Evolutionary conservation across 2,113 vertebrate genomes (phyloP), one percentile per base, ranked within the genome.

Genomic region (Corydoras sp.): DNA sequence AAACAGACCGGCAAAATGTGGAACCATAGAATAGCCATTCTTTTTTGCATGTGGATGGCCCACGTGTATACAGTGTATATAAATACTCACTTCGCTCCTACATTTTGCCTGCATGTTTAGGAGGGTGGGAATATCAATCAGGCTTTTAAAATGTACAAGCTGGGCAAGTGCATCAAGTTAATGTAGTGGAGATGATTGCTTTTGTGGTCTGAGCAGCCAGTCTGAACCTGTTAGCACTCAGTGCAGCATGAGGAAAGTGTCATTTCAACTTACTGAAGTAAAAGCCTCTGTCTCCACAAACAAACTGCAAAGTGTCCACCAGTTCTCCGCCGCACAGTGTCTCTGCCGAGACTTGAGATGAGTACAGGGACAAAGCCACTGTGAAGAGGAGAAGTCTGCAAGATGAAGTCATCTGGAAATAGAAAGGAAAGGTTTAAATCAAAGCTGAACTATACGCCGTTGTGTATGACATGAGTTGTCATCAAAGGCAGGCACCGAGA

Each of bases 271-370:
- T 89, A 94, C 93, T 92, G 87, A 94, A 92, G 75, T 94, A 92
- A 80, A 94, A 94, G 75, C 93, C 93, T 77, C 91, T 86, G 85
- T 92, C 91, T 78, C 91, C 90, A 3, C 93, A 94, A 78, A 94
- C 92, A 0, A 94, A 94, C 84, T 94, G 93, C 76, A 94, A 89
- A 4, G 93, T 92, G 83, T 93, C 93, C 79, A 94, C 93, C 81
- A 94, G 87, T 82, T 93, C 92, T 76, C 92, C 92, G 2, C 93
- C 93, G 0, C 93, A 94, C 50, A 94, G 88, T 13, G 92, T 94
- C 88, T 94, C 93, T 3, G 90, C 81, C 11, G 87, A 85, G 65
- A 83, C 86, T 51, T 91, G 89, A 82, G 84, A 81, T 0, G 89
- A 85, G 3, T 90, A 88, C 77, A 89, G 87, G 84, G 87, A 87